Conservation (phyloP, 2,113 vertebrate genomes). For the Anser brachyrhynchus region DNA sequence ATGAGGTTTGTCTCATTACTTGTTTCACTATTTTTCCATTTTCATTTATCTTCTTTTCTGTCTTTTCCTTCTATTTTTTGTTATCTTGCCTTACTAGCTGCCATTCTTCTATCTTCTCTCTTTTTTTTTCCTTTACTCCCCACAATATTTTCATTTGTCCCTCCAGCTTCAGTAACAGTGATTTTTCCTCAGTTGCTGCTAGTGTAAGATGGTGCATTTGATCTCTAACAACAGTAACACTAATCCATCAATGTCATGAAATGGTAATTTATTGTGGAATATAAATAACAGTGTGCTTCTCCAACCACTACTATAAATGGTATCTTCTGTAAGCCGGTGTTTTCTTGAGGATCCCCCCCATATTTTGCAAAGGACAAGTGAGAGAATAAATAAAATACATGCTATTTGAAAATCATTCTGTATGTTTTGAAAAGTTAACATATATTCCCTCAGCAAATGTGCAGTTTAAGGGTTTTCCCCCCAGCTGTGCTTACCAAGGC, state of each 20-base stretch:
- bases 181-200: not conserved
- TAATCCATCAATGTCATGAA: not conserved
- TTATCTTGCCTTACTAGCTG: not conserved
- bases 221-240: not conserved
- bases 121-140: not conserved
- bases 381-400: not conserved
- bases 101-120: not conserved
- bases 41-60: not conserved
- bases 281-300: not conserved
- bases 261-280: not conserved
- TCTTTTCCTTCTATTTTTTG: not conserved
- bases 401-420: not conserved
- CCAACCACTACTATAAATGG: not conserved
- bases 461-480: not conserved
- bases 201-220: not conserved
- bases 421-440: not conserved
- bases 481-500: not conserved
- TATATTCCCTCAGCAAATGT: not conserved
- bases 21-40: not conserved
- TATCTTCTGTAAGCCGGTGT: not conserved
- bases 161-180: not conserved
- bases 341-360: not conserved
- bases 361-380: not conserved
- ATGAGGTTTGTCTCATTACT: not conserved
- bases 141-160: not conserved